Base-by-base conservation (phyloP, 2,797 vertebrate genomes). In the Xenentodon cancila region DNA sequence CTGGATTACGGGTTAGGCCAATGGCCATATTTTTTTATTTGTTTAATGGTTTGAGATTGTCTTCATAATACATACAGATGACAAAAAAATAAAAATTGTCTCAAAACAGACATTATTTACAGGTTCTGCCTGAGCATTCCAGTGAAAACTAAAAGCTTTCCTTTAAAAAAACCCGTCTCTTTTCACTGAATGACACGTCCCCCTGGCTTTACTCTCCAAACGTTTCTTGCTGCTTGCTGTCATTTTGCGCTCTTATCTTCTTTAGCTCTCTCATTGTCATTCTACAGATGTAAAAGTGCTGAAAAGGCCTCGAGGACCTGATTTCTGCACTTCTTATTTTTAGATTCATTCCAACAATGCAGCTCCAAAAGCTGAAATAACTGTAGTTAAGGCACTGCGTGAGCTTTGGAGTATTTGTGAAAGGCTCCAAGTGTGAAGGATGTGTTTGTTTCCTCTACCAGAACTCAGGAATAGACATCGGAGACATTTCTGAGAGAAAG, bases 401-500 rank as follows among this genome's bases (percentile, higher is more conserved):
- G 15, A 61, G 53, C 30, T 57, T 30, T 21, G 15, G 13, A 17
- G 32, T 56, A 4, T 43, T 30, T 16, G 22, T 46, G 30, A 64
- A 58, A 52, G 32, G 42, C 16, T 9, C 20, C 13, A 27, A 46
- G 11, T 48, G 13, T 48, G n/a, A 68, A 68, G 45, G 43, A 55
- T 62, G 43, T 63, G 12, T 68, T 46, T 59, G 5, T 55, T 43
- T 76, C 16, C 59, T 62, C 52, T 4, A 62, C 9, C 69, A 98
- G 97, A 94, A 97, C 82, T 95, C 97, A 0, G 96, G 96, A 56
- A 96, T 99, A 25, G 94, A 98, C 88, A 97, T 99, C 0, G 97
- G 97, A 6, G 95, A 98, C 82, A 91, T 98, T 82, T 94, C 94
- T 0, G 91, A 94, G 53, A 93, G 97, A 69, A 97, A 95, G 61